Base-by-base conservation (phyloP, 2,888 invertebrate species). In the Entomobrya proxima region DNA sequence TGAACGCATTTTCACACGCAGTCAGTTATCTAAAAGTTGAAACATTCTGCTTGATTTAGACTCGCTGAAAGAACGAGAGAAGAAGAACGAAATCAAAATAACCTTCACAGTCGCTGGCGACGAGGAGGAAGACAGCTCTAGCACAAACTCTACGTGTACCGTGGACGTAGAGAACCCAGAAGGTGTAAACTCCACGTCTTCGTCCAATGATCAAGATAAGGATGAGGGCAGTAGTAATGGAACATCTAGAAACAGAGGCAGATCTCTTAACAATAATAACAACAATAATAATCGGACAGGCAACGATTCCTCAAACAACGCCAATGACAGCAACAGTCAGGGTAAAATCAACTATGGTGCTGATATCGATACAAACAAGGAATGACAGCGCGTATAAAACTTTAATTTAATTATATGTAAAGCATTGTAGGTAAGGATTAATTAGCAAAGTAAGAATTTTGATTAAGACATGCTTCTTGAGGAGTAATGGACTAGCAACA, bases 51-150 rank as follows among this genome's bases (percentile, higher is more conserved):
- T 30, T 27, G 30, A 32, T 58, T 30, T 44, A 88, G 88, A 72
- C 18, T 86, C 77, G 44, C 78, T 87, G 52, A 47, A 81, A 44
- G 87, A 80, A n/a, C 74, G 82, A 55, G 87, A 88, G 64, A 88
- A 88, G 52, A 85, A 83, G 32, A 86, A 78, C 18, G 86, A 88
- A 67, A 85, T 90, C 44, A 89, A 89, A 81, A 90, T 90, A 74
- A 88, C 88, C 52, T 88, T 90, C 75, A 88, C 89, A 61, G 52
- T 80, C n/a, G 88, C 88, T n/a, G 89, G 85, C 18, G 89, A 88
- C 37, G 88, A 88, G 32, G 80, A 76, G 64, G 82, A 86, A 50
- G 75, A 74, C 50, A 80, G 24, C 35, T 55, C 74, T 75, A 78
- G 78, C 35, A 78, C 84, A 58, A 69, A 78, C 32, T 84, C 84